phyloP scores from a whole-genome alignment of 2,113 vertebrate species.

The Festucalex cinctus region DNA sequence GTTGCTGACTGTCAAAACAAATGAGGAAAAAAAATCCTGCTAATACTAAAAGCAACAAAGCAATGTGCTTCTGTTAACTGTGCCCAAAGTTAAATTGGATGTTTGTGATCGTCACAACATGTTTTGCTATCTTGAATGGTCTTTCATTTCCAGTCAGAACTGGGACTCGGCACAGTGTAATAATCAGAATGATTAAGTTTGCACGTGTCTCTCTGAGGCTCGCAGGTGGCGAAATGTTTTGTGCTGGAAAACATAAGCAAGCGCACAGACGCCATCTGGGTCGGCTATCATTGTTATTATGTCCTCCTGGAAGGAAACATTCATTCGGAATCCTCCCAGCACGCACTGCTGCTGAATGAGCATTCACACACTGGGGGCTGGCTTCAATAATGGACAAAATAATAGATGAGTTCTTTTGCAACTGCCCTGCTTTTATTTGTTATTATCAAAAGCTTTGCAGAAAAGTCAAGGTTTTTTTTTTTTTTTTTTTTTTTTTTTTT shows the following conservation, averaged over 20 bases:
- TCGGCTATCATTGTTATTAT: slow-evolving; percentile 29
- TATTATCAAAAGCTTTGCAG: neutral
- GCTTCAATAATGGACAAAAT: neutral
- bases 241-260: slow-evolving; percentile 12
- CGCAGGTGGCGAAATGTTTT: slow-evolving; percentile 20
- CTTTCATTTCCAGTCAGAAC: neutral
- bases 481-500: too few relatives aligned
- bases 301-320: slow-evolving; percentile 17
- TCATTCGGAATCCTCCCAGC: slow-evolving; percentile 17
- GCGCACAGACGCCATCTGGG: slow-evolving; percentile 39
- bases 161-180: slow-evolving; percentile 21
- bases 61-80: neutral
- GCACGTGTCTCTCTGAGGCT: slow-evolving; percentile 7
- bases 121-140: slow-evolving; percentile 3
- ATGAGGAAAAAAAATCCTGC: too few relatives aligned
- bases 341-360: slow-evolving; percentile 22
- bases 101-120: neutral
- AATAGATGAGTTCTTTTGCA: neutral
- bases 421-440: neutral
- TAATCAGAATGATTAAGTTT: slow-evolving; percentile 35
- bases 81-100: too few relatives aligned
- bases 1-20: too few relatives aligned
- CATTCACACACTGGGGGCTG: slow-evolving; percentile 4
- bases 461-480: too few relatives aligned
- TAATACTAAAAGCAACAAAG: neutral